Conservation (phyloP, 1,140 invertebrate species). For the Coptotermes formosanus region DNA sequence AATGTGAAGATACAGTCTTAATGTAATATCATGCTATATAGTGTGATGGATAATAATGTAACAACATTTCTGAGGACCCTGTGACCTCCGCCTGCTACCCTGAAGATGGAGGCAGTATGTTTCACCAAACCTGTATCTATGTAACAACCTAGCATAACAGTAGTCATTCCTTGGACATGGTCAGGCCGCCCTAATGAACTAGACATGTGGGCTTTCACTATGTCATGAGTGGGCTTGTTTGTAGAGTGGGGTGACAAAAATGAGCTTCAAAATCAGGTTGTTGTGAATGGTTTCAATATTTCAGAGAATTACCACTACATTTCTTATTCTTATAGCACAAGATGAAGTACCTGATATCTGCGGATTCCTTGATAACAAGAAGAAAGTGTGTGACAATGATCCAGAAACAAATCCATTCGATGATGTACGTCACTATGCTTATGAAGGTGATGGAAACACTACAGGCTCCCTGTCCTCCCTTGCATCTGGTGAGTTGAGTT, state of each 20-base stretch:
- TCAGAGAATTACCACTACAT: not conserved
- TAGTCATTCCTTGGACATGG: too few relatives aligned
- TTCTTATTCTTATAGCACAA: constrained; percentile 42
- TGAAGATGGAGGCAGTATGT: too few relatives aligned
- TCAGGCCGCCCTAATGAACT: too few relatives aligned
- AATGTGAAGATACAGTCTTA: too few relatives aligned
- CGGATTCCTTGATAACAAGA: constrained; percentile 86
- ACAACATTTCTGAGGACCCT: too few relatives aligned
- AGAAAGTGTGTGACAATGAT: constrained; percentile 86
- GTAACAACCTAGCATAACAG: too few relatives aligned
- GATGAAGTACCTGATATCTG: constrained; percentile 80
- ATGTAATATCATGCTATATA: too few relatives aligned
- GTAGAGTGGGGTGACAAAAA: not conserved
- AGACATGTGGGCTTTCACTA: too few relatives aligned
- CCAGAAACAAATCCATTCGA: constrained; percentile 87
- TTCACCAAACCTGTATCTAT: too few relatives aligned
- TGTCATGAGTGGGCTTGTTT: too few relatives aligned
- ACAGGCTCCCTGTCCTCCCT: constrained; percentile 90
- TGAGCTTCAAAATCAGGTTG: not conserved
- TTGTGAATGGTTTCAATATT: constrained; percentile 9
- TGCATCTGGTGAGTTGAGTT: constrained; percentile 70
- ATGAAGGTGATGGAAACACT: constrained; percentile 93
- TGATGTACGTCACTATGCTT: constrained; percentile 93
- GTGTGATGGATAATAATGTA: too few relatives aligned
- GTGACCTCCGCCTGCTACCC: too few relatives aligned